Evolutionary conservation across 2,888 invertebrate species (phyloP), one percentile per base, ranked within the genome.

Genomic region (Parnassius mnemosyne): DNA sequence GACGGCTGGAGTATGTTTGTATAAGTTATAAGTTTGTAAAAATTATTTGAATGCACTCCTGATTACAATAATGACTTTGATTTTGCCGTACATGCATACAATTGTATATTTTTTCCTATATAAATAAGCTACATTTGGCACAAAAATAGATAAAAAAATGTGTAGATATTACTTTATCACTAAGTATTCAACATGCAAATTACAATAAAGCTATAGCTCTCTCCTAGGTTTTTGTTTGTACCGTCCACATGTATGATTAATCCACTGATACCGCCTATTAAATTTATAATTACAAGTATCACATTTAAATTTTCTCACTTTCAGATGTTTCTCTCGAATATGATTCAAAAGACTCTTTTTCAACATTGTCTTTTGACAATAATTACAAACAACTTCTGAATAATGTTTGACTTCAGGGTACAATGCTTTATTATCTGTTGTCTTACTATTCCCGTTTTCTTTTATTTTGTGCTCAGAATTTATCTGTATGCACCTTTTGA

Each of bases 361-460:
- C 47, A 60, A 46, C 60, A 60, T 60, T 13, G 50, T 11, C 25
- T 55, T 61, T 2, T 46, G 41, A 50, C 61, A 55, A 25, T 61
- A 61, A 5, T 34, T 16, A 5, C 55, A 61, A 1, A 44, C 16
- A 2, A 10, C 55, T 34, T 55, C 56, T 7, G 55, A 51, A 20
- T 51, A 13, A 41, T 47, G 12, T n/a, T n/a, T 56, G 13, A 10
- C 5, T 34, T 51, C 10, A 13, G n/a, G 3, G 42, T n/a, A 42
- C 41, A 10, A 41, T 53, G 13, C 1, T 42, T 53, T 42, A 13
- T 56, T 25, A 47, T 46, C 46, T 25, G 20, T 10, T 5, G 2
- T n/a, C 44, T 12, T 20, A 41, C 9, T n/a, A 34, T n/a, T 10
- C 34, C 16, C 10, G 11, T 10, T 11, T 9, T 47, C 9, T 13